These are phyloP conservation scores for Hoplostethus atlanticus DNA, from an alignment of 2,797 vertebrate species.

Conservation along the genomic window DNA sequence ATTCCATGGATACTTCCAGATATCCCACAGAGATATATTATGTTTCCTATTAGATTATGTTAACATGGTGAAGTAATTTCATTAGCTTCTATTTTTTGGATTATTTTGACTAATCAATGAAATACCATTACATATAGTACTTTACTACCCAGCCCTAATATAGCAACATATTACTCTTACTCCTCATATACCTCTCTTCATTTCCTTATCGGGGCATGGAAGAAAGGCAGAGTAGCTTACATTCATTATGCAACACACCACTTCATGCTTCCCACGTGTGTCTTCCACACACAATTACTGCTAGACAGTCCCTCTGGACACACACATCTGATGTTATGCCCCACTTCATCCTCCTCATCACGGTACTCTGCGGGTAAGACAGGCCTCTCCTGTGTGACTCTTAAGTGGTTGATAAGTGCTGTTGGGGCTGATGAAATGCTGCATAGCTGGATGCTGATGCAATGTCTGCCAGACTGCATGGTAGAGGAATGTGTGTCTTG, in stretches of 20 bases:
- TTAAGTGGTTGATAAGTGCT: constrained; percentile 62
- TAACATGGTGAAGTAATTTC: too few relatives aligned
- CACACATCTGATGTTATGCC: constrained; percentile 62
- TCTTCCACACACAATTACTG: constrained; percentile 53
- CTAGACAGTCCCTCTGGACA: constrained; percentile 39
- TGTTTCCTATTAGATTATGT: too few relatives aligned
- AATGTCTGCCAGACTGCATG: constrained; percentile 38
- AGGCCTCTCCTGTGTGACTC: constrained; percentile 35
- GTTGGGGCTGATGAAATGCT: constrained; percentile 59
- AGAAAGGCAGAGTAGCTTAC: constrained; percentile 18
- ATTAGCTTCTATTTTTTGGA: too few relatives aligned
- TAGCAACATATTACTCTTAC: constrained; percentile 27
- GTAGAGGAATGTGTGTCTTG: background rate
- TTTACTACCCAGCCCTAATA: background rate
- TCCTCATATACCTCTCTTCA: constrained; percentile 20
- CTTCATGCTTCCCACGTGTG: constrained; percentile 59
- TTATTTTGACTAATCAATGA: background rate
- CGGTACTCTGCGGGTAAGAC: constrained; percentile 33
- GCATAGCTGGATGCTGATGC: constrained; percentile 51
- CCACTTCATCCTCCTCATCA: constrained; percentile 44
- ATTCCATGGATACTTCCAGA: constrained; percentile 1
- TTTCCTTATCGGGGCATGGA: constrained; percentile 69
- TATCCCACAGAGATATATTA: background rate
- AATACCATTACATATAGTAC: constrained; percentile 6
- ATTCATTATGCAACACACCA: constrained; percentile 51